Evolutionary conservation across 2,113 vertebrate species (phyloP).

Genomic region (Phodopus roborovskii): DNA sequence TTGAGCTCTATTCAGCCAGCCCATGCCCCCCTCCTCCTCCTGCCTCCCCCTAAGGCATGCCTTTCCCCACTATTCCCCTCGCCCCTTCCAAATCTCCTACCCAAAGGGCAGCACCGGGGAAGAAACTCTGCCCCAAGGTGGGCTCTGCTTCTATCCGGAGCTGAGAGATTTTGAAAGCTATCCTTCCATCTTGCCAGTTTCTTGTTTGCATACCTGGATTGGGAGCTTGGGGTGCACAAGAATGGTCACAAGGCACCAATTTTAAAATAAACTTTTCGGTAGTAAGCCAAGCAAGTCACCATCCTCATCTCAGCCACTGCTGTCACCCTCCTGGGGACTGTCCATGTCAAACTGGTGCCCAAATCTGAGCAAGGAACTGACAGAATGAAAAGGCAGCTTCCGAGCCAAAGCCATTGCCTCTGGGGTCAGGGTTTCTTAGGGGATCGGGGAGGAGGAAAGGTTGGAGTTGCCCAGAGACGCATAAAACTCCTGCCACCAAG

Average conservation of each 20-base stretch:
- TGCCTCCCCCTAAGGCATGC: conserved; percentile 32
- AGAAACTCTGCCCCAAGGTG: neutral
- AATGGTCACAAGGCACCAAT: neutral
- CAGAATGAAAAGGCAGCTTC: conserved; percentile 63
- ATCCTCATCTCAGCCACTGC: neutral
- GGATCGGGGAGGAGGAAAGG: conserved; percentile 6
- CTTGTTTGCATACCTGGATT: neutral
- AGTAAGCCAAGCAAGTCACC: neutral
- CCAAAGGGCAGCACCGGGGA: conserved; percentile 70
- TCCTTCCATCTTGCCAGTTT: conserved; percentile 22
- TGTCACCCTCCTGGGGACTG: neutral
- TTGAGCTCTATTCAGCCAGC: conserved; percentile 83
- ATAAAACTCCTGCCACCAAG: conserved; percentile 61
- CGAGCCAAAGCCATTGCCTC: conserved; percentile 30
- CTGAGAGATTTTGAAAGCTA: neutral
- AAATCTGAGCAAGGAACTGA: conserved; percentile 47
- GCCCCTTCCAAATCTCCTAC: neutral
- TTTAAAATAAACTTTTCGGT: conserved; percentile 67
- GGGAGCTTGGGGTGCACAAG: neutral
- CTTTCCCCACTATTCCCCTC: conserved; percentile 21
- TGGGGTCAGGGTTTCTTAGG: conserved; percentile 61
- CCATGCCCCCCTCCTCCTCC: conserved; percentile 58
- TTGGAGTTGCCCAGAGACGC: conserved; percentile 61
- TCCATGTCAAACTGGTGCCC: conserved; percentile 57
- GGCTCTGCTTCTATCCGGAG: conserved; percentile 36